Base-by-base conservation (phyloP, 64 coral and sea anemone species). In the Montipora foliosa region DNA sequence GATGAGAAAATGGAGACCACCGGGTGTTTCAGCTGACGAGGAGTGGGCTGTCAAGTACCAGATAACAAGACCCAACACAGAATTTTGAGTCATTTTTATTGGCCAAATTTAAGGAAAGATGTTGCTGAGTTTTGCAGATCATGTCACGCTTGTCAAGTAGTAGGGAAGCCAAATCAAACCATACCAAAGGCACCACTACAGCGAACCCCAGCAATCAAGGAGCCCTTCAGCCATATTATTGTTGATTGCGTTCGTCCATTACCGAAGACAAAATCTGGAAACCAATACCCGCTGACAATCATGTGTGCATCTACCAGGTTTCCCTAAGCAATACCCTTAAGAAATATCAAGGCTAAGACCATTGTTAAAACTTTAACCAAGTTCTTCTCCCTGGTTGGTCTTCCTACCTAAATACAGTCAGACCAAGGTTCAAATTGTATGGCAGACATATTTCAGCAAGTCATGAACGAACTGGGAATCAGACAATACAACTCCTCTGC, bases 1-100 rank as follows among this genome's bases (percentile, higher is more conserved):
- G 24, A 58, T 82, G 79, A 82, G 83, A 82, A 94, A 94, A 45
- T 94, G 92, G 92, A 80, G 85, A 89, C 92, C 92, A 48, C 92
- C 83, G 5, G 44, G 44, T 44, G 87, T 94, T 75, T 9, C 76
- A 45, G 77, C 29, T 76, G 77, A 94, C 2, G 86, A 89, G 47
- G 86, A 94, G 71, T 94, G 85, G 85, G 48, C 76, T 52, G 25
- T 94, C 5, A 61, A 90, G 17, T 53, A 69, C 11, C 93, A 95
- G 74, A 79, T 90, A 67, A 86, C 4, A 72, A 79, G 5, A 90
- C 75, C 25, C 1, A 25, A 25, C 25, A 25, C 0, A 25, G 25
- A 25, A 25, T 25, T 25, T 25, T 25, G 1, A 45, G 2, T 14
- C 85, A 89, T 49, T 94, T 89, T 52, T 88, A 88, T 44, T 90